These are phyloP conservation scores for Gymnocephalus cernua DNA, from an alignment of 2,113 vertebrate genomes.

Conservation along the genomic window DNA sequence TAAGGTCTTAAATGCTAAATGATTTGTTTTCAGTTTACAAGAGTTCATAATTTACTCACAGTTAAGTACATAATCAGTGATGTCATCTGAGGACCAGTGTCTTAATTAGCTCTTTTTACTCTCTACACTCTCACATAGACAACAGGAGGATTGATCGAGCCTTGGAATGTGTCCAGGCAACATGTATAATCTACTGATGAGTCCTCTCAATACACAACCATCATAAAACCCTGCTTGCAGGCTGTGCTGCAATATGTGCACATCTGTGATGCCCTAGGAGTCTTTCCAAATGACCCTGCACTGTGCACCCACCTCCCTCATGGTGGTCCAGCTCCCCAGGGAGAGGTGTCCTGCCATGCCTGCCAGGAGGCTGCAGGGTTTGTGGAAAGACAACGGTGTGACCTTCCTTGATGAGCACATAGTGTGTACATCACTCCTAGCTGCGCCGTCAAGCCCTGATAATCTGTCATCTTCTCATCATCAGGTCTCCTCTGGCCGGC, in stretches of 20 bases:
- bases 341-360: slow-evolving; percentile 33
- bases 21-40: not conserved
- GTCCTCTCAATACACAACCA: slow-evolving; percentile 24
- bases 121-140: not conserved
- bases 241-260: slow-evolving; percentile 33
- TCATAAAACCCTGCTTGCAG: slow-evolving; percentile 6
- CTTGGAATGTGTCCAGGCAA: slow-evolving; percentile 32
- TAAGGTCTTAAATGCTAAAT: not conserved
- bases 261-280: slow-evolving; percentile 44
- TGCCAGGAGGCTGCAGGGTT: slow-evolving; percentile 42
- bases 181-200: slow-evolving; percentile 41
- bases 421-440: slow-evolving; percentile 56
- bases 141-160: slow-evolving; percentile 18
- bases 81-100: slow-evolving; percentile 18
- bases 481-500: slow-evolving; percentile 23
- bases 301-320: slow-evolving; percentile 28
- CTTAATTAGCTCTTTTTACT: slow-evolving; percentile 20
- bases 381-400: slow-evolving; percentile 48
- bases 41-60: slow-evolving; percentile 5
- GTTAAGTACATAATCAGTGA: slow-evolving; percentile 36
- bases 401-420: slow-evolving; percentile 57
- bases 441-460: slow-evolving; percentile 52
- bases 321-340: slow-evolving; percentile 32
- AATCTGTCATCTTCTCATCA: slow-evolving; percentile 72
- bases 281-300: slow-evolving; percentile 53